A percentile compares a stretch with the other conserved stretches of the same genome.
Conservation (phyloP, 2,113 vertebrate genomes). For the Tauraco erythrolophus region DNA sequence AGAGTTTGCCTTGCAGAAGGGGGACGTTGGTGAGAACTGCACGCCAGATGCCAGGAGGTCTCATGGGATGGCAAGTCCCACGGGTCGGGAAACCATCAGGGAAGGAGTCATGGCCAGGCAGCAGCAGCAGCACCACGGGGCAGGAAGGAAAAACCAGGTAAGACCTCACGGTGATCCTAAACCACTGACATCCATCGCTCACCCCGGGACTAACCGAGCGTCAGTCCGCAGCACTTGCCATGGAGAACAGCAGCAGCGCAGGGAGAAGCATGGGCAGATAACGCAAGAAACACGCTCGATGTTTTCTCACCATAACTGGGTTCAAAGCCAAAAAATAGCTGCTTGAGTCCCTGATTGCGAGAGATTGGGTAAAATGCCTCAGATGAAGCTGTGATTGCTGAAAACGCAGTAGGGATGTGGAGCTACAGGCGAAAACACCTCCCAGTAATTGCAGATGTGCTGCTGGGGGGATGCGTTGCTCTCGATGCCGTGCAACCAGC, state of each 20-base stretch:
- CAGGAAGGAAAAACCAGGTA: not conserved
- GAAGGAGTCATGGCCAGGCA: not conserved
- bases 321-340: not conserved
- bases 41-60: not conserved
- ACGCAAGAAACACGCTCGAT: not conserved
- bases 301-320: not conserved
- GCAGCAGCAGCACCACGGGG: not conserved
- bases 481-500: not conserved
- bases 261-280: not conserved
- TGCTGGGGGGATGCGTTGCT: not conserved
- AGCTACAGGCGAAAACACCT: not conserved
- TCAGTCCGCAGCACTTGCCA: rapidly evolving
- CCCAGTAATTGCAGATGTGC: not conserved
- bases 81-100: rapidly evolving
- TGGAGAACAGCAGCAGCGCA: not conserved
- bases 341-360: not conserved
- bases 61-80: not conserved
- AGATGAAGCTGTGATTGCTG: not conserved
- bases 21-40: rapidly evolving
- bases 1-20: not conserved
- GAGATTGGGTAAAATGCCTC: not conserved
- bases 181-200: not conserved
- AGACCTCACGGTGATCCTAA: not conserved
- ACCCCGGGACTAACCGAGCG: rapidly evolving
- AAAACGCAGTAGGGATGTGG: not conserved